phyloP scores from a whole-genome alignment of 64 coral and sea anemone species.

The Dendronephthya gigantea region DNA sequence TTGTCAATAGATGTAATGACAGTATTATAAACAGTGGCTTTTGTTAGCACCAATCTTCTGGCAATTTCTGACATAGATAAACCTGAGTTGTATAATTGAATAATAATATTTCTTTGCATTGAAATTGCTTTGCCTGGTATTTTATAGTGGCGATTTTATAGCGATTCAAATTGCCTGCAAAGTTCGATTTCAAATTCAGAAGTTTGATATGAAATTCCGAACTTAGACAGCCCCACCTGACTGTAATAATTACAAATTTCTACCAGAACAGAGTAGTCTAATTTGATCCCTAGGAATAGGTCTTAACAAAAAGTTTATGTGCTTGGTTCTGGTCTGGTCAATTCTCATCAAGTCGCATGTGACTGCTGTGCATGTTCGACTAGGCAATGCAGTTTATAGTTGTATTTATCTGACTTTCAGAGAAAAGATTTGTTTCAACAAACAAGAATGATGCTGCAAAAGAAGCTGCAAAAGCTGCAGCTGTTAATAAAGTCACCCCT shows the following conservation, averaged over 20 bases:
- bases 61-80: not conserved
- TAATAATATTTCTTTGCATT: not conserved
- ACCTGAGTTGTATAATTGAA: not conserved
- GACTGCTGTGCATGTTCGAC: not conserved
- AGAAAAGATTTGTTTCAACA: constrained; percentile 82
- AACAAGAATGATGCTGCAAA: constrained; percentile 75
- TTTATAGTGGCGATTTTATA: not conserved
- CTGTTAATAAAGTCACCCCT: constrained; percentile 52
- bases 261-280: no score
- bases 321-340: no score
- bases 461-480: constrained; percentile 47
- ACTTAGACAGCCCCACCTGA: no score
- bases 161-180: not conserved
- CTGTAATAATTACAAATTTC: no score
- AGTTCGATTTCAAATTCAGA: not conserved
- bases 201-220: not conserved
- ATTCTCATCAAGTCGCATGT: no score
- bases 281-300: not conserved
- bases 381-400: not conserved
- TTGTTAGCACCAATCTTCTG: not conserved
- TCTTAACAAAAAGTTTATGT: not conserved
- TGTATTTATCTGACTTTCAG: not conserved
- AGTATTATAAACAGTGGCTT: not conserved
- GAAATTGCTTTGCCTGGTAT: not conserved
- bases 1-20: not conserved